These are phyloP conservation scores for Nephrotoma guestfalica DNA, from an alignment of 2,888 invertebrate genomes.

Conservation along the genomic window DNA sequence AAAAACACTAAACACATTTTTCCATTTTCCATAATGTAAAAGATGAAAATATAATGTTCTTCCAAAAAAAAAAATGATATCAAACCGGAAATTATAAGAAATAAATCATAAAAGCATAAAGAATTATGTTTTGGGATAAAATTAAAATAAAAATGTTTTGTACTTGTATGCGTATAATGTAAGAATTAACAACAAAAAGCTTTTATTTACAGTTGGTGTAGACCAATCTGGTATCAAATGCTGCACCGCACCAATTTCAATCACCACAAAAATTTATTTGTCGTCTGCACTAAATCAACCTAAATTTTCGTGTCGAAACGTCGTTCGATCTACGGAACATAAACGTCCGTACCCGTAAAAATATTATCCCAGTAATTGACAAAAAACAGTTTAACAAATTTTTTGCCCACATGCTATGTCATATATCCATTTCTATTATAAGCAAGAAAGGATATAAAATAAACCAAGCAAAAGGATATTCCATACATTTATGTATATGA, in stretches of 20 bases:
- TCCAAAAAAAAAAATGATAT: neutral
- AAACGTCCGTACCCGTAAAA: too few relatives aligned
- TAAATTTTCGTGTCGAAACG: too few relatives aligned
- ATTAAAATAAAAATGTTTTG: neutral
- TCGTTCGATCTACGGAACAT: too few relatives aligned
- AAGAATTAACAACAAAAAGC: neutral
- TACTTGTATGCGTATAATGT: neutral
- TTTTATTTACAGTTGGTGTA: neutral
- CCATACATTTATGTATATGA: neutral
- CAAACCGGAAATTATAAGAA: neutral
- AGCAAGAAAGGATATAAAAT: neutral
- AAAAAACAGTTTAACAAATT: neutral
- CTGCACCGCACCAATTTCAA: too few relatives aligned
- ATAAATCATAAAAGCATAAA: neutral
- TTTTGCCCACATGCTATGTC: neutral
- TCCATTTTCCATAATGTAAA: neutral
- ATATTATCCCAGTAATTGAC: neutral
- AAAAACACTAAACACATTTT: neutral
- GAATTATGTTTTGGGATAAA: neutral
- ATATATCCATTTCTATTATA: neutral
- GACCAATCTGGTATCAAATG: too few relatives aligned
- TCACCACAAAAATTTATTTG: too few relatives aligned
- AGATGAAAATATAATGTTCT: neutral
- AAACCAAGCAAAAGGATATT: neutral
- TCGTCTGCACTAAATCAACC: too few relatives aligned